Evolutionary conservation across 2,888 invertebrate species (phyloP), one percentile per base, ranked within the genome.

Genomic region (Phyllotreta cruciferae): DNA sequence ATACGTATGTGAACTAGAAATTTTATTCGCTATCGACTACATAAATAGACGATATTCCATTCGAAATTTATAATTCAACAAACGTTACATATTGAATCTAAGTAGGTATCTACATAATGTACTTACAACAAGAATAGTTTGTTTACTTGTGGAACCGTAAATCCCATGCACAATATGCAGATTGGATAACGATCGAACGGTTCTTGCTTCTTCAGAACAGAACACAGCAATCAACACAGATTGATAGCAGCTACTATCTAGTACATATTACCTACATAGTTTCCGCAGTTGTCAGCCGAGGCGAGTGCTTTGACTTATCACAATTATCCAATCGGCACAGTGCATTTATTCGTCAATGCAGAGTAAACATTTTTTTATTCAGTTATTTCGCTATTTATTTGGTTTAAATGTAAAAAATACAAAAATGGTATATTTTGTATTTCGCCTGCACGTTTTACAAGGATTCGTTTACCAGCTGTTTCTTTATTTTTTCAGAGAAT

Each of bases 311-410:
- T 70, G 66, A 68, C 66, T 69, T 62, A n/a, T 11, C 38, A 62
- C 65, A 70, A 69, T 70, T 69, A 71, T 62, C 63, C 62, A 71
- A 69, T 71, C 70, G 62, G 63, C 56, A 69, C 64, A 63, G 65
- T 67, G 45, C 57, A 63, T 71, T 68, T 68, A 66, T 66, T 57
- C 14, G 34, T 45, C 44, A 24, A 34, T 58, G 47, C 44, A 56
- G 52, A 38, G 13, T 37, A 35, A 14, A 11, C 8, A n/a, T n/a
- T 24, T 24, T 24, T 24, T 24, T 24, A 24, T 24, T 24, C 24
- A 1, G 24, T 24, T 24, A 24, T 24, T 24, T 24, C 24, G 24
- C 24, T 24, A 3, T 24, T 24, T 24, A 24, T 4, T 4, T 4
- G 24, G 24, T 24, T 24, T 4, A 24, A 24, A 24, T 24, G 24